Percentiles rank a stretch among this genome's conserved stretches.
Evolutionary conservation across 1,140 invertebrate species (phyloP).

Genomic region (Tetranychus cinnabarinus): DNA sequence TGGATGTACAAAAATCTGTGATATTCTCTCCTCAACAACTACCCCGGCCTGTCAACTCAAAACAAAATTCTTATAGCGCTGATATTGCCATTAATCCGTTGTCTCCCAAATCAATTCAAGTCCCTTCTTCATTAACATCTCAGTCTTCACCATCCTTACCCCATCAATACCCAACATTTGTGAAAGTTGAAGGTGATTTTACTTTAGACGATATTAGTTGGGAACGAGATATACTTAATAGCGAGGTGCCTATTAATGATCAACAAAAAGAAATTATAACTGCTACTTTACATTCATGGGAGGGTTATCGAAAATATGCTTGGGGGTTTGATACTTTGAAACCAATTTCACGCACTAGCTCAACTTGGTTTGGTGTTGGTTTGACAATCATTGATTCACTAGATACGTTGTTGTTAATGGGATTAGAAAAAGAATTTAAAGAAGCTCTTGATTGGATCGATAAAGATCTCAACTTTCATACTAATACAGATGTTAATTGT

Average conservation of each 20-base stretch:
- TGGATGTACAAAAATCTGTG: background rate
- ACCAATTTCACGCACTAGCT: conserved; percentile 49
- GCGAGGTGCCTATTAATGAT: background rate
- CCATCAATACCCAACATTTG: background rate
- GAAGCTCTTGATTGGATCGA: conserved; percentile 64
- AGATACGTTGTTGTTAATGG: conserved; percentile 81
- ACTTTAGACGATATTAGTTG: background rate
- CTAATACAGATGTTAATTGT: conserved; percentile 67
- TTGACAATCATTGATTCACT: conserved; percentile 71
- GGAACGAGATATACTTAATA: background rate
- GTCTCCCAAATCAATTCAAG: too few relatives aligned
- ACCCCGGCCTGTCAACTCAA: background rate
- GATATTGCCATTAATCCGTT: too few relatives aligned
- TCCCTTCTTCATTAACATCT: too few relatives aligned
- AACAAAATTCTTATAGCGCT: background rate
- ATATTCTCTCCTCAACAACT: background rate
- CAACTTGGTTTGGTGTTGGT: conserved; percentile 75
- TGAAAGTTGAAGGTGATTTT: background rate
- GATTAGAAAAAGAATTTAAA: conserved; percentile 55
- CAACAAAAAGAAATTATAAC: conserved; percentile 49
- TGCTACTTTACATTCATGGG: conserved; percentile 76
- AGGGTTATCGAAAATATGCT: conserved; percentile 62
- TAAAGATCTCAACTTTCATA: conserved; percentile 46
- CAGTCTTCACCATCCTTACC: too few relatives aligned
- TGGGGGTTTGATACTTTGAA: conserved; percentile 86